Evolutionary conservation across 1,140 invertebrate species (phyloP), one percentile per base, ranked within the genome.

Genomic region (Nasonia giraulti): DNA sequence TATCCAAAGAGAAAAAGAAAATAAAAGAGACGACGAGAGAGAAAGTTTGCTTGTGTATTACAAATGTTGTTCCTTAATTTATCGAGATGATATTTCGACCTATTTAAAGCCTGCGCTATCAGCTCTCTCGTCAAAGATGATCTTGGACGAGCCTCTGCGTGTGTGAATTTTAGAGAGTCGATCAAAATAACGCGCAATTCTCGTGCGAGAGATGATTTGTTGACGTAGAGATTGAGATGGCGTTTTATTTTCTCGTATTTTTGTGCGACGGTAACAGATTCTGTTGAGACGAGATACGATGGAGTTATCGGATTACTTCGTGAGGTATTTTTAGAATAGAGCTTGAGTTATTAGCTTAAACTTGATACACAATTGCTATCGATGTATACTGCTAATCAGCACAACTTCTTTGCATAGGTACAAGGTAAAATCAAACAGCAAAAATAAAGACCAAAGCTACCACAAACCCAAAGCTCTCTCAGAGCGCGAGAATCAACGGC

Each of bases 101-200:
- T 75, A 75, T 82, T 82, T 82, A 75, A 75, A 75, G 44, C 44
- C 27, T 66, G 1, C 3, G 33, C 40, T 82, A 82, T 82, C 80
- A 27, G 40, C 62, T 82, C 33, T 37, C 33, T 37, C 31, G n/a
- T 66, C 47, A 44, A 33, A 75, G 44, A 74, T 75, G 50, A 75
- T 75, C 47, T 82, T 75, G 69, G 71, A 14, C 68, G 80, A 82
- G 80, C 80, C 71, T 81, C 80, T 75, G 55, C 5, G 50, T 62
- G 6, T 44, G 33, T 20, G 23, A 44, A 73, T 50, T 81, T 55
- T 33, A 69, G 66, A 69, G 66, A 71, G 27, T 27, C 66, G 68
- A 37, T 27, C 1, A 74, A 82, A 74, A 37, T 82, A 74, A 82
- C 69, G 40, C 44, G 71, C 80, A 74, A 82, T 82, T 71, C 14